phyloP scores from a whole-genome alignment of 2,888 invertebrate species.

The Eupithecia abbreviata region DNA sequence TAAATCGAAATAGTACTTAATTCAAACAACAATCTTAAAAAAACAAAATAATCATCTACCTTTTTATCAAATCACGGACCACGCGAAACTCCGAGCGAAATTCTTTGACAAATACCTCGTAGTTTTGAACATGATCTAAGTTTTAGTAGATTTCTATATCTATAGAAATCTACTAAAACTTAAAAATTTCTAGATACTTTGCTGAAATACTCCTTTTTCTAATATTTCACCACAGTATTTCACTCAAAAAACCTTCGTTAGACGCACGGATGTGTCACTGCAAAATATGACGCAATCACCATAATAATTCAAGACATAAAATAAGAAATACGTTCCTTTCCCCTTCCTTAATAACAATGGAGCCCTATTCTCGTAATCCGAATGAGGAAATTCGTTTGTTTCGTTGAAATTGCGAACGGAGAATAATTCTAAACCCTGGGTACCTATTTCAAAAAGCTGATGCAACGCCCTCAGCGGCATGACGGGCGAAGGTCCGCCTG shows the following conservation, averaged over 20 bases:
- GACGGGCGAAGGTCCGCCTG: too few relatives aligned
- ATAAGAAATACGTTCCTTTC: slow-evolving; percentile 44
- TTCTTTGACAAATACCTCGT: neutral
- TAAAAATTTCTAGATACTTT: neutral
- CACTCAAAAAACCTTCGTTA: neutral
- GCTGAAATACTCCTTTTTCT: neutral
- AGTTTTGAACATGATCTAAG: neutral
- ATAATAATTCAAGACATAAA: slow-evolving; percentile 40
- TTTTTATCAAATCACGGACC: neutral
- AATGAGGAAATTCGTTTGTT: neutral
- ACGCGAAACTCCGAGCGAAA: neutral
- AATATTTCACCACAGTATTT: neutral
- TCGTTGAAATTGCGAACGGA: neutral
- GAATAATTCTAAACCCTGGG: neutral
- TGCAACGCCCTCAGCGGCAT: too few relatives aligned
- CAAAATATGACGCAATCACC: slow-evolving; percentile 43
- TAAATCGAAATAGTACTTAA: too few relatives aligned
- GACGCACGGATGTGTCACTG: slow-evolving; percentile 33
- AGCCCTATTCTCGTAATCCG: slow-evolving; percentile 15
- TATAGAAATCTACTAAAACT: neutral
- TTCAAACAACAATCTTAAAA: too few relatives aligned
- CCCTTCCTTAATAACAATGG: slow-evolving; percentile 50
- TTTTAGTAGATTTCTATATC: too few relatives aligned
- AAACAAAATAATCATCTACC: neutral
- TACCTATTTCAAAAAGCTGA: too few relatives aligned